These are phyloP conservation scores for Dione juno DNA, from an alignment of 2,888 invertebrate species.

Conservation along the genomic window DNA sequence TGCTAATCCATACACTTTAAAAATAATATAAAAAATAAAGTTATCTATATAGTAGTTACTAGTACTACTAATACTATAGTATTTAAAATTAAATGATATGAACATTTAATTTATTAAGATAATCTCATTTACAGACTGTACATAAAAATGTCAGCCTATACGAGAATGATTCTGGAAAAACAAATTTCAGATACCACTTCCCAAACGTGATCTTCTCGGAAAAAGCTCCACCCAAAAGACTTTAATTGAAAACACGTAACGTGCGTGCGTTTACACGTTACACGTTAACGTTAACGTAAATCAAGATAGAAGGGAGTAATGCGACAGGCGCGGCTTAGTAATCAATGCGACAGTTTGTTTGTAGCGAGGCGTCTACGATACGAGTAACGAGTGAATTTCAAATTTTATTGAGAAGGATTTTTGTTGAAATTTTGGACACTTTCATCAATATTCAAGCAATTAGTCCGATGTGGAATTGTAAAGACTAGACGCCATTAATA, in stretches of 20 bases:
- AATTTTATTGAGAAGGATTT: slow-evolving; percentile 3
- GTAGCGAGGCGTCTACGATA: slow-evolving; percentile 23
- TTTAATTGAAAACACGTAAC: slow-evolving; percentile 43
- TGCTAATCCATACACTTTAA: too few relatives aligned
- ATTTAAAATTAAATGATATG: too few relatives aligned
- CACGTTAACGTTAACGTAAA: slow-evolving; percentile 37
- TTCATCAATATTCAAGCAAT: slow-evolving; percentile 26
- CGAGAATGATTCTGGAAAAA: not conserved
- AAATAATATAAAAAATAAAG: too few relatives aligned
- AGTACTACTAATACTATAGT: too few relatives aligned
- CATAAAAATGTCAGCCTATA: not conserved
- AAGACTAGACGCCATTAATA: not conserved
- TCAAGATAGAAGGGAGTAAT: slow-evolving; percentile 44
- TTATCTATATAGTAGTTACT: too few relatives aligned
- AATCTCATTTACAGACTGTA: too few relatives aligned
- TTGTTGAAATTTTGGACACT: slow-evolving; percentile 11
- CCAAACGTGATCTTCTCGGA: not conserved
- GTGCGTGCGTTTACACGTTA: slow-evolving; percentile 40
- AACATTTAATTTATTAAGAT: too few relatives aligned
- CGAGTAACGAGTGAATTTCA: not conserved
- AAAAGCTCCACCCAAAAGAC: slow-evolving; percentile 16
- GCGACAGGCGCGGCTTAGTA: slow-evolving; percentile 38
- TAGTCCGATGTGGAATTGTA: slow-evolving; percentile 10
- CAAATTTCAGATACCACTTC: slow-evolving; percentile 3
- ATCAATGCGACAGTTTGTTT: slow-evolving; percentile 23